Conservation (phyloP, 2,797 vertebrate species). For the Apogon hyalosoma region DNA sequence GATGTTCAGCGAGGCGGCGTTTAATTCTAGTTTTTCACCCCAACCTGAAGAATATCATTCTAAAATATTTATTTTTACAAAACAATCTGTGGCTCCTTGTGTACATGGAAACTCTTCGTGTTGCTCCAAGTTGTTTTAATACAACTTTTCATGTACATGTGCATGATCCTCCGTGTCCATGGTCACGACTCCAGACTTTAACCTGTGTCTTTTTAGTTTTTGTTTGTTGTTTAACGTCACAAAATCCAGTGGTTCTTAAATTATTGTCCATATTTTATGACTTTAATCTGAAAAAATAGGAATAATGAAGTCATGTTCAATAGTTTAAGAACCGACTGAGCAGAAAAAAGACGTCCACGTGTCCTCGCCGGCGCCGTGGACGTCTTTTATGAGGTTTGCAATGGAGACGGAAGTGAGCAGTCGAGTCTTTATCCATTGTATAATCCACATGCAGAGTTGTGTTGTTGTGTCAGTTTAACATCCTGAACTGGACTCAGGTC, state of each 20-base stretch:
- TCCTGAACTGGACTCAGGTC: conserved; percentile 86
- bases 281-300: no score
- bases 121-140: conserved; percentile 88
- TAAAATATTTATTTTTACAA: conserved; percentile 89
- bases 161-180: conserved; percentile 84
- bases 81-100: conserved; percentile 83
- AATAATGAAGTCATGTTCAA: no score
- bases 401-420: conserved; percentile 60
- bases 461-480: conserved; percentile 60
- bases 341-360: conserved; percentile 71
- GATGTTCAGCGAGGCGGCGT: background rate
- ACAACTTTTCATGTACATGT: conserved; percentile 93
- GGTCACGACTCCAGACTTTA: conserved; percentile 20
- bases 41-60: conserved; percentile 92
- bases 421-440: conserved; percentile 78
- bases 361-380: conserved; percentile 59
- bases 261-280: background rate
- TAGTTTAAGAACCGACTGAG: conserved; percentile 50
- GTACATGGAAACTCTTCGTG: conserved; percentile 94
- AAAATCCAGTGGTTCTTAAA: conserved; percentile 50
- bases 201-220: conserved; percentile 39
- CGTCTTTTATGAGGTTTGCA: conserved; percentile 84
- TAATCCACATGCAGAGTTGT: conserved; percentile 65
- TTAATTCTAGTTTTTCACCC: conserved; percentile 14
- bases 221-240: conserved; percentile 33